Base-by-base conservation (phyloP, 2,113 vertebrate genomes). In the Larimichthys crocea region DNA sequence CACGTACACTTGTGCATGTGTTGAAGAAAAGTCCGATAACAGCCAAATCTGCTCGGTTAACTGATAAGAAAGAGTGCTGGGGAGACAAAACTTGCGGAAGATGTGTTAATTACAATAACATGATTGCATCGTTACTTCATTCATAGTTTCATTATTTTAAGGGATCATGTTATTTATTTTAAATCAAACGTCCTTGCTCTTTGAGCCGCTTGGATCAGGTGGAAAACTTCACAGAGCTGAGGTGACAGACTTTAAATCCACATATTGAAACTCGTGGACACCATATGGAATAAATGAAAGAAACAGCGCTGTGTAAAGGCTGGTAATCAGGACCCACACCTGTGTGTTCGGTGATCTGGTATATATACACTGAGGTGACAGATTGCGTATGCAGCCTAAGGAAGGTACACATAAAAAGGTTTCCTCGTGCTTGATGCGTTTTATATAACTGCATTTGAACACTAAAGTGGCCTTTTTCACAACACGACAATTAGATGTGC, bases 1-100 rank as follows among this genome's bases (percentile, higher is more conserved):
- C 91, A 89, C 72, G 15, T 82, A 76, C 87, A 85, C 82, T 80
- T 80, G 80, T 83, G 50, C 86, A 82, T 84, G 87, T 87, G 84
- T 73, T 87, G 90, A 84, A 74, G 71, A 64, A 79, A 82, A 71
- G 77, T 61, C 74, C 87, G 84, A 91, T 87, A 87, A 89, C 80
- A 84, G 76, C 71, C 86, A 82, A 83, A 91, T 91, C 85, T 89
- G 77, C 59, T 74, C 55, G 20, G 49, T 31, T 64, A 70, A 60
- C 83, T 80, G 89, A 90, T 88, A 87, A 83, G 74, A 64, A 62
- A 61, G 10, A 68, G 59, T 81, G 82, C 74, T 78, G 76, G 55
- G 49, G 60, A 79, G 82, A 75, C 53, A 75, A 87, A 84, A 81
- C 71, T 49, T 49, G 76, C 42, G 63, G 42, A 65, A 79, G 62